Evolutionary conservation across 2,888 invertebrate species (phyloP).

Genomic region (Drosophila stalkeri): DNA sequence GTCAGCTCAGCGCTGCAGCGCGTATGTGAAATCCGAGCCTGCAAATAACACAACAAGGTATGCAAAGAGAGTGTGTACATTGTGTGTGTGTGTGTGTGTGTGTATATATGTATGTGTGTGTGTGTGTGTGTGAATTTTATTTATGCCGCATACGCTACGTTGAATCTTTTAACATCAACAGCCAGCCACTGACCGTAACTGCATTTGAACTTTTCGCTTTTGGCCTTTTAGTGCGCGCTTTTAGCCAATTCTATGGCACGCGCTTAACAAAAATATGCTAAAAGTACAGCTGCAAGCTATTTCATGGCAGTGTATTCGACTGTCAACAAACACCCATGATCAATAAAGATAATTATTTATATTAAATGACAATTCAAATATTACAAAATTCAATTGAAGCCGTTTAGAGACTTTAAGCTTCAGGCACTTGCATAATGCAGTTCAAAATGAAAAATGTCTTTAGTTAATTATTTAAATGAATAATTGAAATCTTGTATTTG

Average conservation of each 20-base stretch:
- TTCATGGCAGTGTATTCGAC: not conserved
- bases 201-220: constrained; percentile 13
- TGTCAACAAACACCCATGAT: too few species aligned
- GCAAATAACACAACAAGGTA: constrained; percentile 37
- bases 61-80: constrained; percentile 12
- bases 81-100: not conserved
- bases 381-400: not conserved
- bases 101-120: not conserved
- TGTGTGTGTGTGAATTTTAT: constrained; percentile 21
- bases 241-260: not conserved
- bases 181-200: constrained; percentile 18
- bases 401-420: not conserved
- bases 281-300: not conserved
- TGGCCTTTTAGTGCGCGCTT: constrained; percentile 2
- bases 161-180: constrained; percentile 36
- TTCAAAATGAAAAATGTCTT: too few species aligned
- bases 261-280: not conserved
- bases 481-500: too few species aligned
- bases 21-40: constrained; percentile 50
- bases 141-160: constrained; percentile 53
- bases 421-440: not conserved
- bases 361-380: not conserved
- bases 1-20: constrained; percentile 38
- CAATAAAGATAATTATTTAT: not conserved
- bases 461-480: too few species aligned